Evolutionary conservation across 2,113 vertebrate species (phyloP).

Genomic region (Pampusana beccarii): DNA sequence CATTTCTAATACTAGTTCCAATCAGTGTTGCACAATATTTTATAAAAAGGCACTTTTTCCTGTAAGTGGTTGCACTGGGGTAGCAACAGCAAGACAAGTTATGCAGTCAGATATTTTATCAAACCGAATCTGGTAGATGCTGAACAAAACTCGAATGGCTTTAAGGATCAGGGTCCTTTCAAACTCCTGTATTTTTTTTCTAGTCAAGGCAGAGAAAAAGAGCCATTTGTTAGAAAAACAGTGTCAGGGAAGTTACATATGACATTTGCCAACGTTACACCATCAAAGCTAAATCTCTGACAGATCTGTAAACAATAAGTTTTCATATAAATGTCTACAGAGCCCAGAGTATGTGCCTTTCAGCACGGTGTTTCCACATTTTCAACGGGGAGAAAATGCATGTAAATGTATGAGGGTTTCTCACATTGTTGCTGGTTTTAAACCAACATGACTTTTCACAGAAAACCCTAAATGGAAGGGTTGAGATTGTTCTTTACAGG

Average conservation of each 20-base stretch:
- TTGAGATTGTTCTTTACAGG: not conserved
- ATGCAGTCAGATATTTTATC: not conserved
- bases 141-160: not conserved
- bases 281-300: constrained; percentile 48
- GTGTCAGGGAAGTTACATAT: constrained; percentile 15
- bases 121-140: accelerated
- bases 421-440: not conserved
- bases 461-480: not conserved
- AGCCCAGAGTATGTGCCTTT: not conserved
- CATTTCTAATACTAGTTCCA: not conserved
- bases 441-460: not conserved
- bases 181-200: not conserved
- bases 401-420: not conserved
- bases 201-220: not conserved
- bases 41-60: not conserved
- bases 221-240: constrained; percentile 53
- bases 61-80: not conserved
- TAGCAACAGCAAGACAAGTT: not conserved
- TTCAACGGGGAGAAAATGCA: not conserved
- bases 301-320: constrained; percentile 55
- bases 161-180: not conserved
- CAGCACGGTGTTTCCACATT: not conserved
- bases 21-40: not conserved
- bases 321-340: not conserved
- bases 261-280: constrained; percentile 33